These are phyloP conservation scores for Mobula hypostoma DNA, from an alignment of 2,113 vertebrate genomes.

Conservation along the genomic window DNA sequence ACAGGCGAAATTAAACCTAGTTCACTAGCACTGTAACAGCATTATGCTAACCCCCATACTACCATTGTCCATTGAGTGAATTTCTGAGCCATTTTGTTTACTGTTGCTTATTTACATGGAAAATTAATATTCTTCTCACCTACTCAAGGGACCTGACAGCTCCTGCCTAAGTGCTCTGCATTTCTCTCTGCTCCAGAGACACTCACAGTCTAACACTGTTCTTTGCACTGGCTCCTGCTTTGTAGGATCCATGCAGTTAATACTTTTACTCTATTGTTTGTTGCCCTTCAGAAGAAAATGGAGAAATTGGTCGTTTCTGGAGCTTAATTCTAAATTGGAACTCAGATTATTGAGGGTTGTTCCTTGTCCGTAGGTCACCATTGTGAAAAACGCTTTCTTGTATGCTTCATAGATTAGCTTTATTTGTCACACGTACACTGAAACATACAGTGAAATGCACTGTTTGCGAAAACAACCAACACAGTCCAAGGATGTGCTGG, in stretches of 20 bases:
- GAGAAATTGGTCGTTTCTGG: neutral
- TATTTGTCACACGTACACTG: no score
- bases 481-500: no score
- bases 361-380: neutral
- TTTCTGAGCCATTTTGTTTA: neutral
- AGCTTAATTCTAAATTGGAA: neutral
- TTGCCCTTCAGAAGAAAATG: neutral
- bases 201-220: neutral
- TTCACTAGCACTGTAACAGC: no score
- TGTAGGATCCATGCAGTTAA: neutral
- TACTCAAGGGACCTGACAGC: neutral
- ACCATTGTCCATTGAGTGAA: no score
- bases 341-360: neutral
- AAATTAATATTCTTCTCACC: neutral
- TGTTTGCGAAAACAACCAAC: no score
- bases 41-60: no score
- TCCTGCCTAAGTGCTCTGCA: neutral
- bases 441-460: no score
- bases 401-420: no score
- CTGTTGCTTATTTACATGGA: conserved; percentile 23
- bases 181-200: neutral
- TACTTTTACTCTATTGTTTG: neutral
- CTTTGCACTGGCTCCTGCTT: neutral
- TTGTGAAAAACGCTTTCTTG: neutral
- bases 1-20: no score